Evolutionary conservation across 2,113 vertebrate species (phyloP).

Genomic region (Myiopsitta monachus): DNA sequence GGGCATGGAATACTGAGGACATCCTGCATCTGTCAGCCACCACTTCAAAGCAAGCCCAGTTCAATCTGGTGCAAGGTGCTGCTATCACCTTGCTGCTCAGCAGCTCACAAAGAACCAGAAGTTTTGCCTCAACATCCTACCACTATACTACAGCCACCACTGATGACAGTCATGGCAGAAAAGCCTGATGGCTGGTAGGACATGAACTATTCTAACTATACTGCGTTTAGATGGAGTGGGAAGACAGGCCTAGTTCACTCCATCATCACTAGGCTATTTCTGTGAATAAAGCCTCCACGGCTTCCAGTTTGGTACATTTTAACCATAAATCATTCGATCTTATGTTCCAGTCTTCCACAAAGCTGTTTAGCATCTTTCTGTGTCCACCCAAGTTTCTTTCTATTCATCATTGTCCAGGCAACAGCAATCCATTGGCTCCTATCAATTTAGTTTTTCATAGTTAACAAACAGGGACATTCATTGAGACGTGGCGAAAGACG

Average conservation of each 20-base stretch:
- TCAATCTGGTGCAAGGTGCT: not conserved
- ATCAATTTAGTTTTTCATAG: not conserved
- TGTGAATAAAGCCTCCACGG: not conserved
- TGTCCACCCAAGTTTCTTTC: not conserved
- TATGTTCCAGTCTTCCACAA: not conserved
- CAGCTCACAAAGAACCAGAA: not conserved
- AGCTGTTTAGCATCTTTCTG: not conserved
- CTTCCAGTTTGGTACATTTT: not conserved
- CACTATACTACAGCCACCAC: not conserved
- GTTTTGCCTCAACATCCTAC: not conserved
- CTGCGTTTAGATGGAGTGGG: not conserved
- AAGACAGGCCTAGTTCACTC: not conserved
- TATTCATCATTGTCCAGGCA: not conserved
- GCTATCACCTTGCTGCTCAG: not conserved
- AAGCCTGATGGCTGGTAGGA: not conserved
- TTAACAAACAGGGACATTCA: not conserved
- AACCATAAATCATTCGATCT: not conserved
- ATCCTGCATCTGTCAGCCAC: not conserved
- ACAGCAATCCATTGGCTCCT: not conserved
- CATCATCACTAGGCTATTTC: not conserved
- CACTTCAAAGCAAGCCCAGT: not conserved
- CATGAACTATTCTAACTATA: not conserved
- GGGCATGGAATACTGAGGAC: not conserved
- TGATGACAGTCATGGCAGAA: not conserved
- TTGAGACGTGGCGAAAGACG: fast-evolving